Percentiles rank a stretch among this genome's conserved stretches.
Conservation (phyloP, 2,113 vertebrate genomes). For the Pelodiscus sinensis region DNA sequence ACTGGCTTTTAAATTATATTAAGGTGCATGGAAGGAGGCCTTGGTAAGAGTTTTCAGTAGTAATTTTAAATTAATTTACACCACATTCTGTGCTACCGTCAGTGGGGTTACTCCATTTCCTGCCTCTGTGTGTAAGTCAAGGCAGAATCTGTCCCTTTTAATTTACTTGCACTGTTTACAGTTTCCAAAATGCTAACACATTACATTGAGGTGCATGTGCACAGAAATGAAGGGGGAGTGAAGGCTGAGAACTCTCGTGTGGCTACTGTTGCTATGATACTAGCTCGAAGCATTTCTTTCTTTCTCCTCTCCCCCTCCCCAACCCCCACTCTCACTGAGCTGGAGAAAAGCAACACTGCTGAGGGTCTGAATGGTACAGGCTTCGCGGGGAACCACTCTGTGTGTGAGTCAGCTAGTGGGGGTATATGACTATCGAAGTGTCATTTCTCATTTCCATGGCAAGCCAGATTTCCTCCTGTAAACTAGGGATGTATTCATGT, state of each 20-base stretch:
- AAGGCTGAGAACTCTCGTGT: not conserved
- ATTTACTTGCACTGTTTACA: not conserved
- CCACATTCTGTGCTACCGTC: not conserved
- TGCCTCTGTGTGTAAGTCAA: not conserved
- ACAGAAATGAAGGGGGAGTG: not conserved
- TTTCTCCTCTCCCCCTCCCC: not conserved
- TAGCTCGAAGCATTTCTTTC: not conserved
- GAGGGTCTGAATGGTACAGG: conserved; percentile 26
- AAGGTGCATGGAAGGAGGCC: not conserved
- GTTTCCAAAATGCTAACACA: not conserved
- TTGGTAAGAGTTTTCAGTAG: not conserved
- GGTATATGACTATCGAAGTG: not conserved
- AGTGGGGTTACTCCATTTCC: not conserved
- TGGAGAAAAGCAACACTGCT: not conserved
- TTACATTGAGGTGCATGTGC: not conserved
- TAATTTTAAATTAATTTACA: not conserved
- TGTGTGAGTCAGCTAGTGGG: not conserved
- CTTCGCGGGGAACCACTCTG: not conserved
- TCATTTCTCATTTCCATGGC: conserved; percentile 21
- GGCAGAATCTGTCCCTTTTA: not conserved
- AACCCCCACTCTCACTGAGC: not conserved
- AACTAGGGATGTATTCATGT: not conserved
- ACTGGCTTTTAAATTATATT: not conserved
- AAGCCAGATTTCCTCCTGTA: not conserved
- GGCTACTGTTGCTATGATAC: conserved; percentile 2